phyloP scores from a whole-genome alignment of 2,888 invertebrate genomes.

The Strigamia transsilvanica region DNA sequence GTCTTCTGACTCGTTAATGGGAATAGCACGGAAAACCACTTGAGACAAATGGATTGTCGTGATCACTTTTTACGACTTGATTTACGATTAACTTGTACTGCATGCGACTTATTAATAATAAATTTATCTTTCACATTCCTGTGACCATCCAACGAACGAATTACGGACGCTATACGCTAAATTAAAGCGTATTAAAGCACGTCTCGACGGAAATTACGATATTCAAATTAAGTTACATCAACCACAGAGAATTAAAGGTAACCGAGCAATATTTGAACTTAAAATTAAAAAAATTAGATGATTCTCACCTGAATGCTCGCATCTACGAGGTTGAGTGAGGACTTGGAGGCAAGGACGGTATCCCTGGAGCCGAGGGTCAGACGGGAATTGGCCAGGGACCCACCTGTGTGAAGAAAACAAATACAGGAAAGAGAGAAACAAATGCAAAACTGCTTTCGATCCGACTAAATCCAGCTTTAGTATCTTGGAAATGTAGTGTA shows the following conservation, averaged over 20 bases:
- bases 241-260: background rate
- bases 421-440: slow-evolving; percentile 19
- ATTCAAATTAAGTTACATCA: background rate
- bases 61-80: slow-evolving; percentile 43
- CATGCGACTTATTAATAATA: slow-evolving; percentile 26
- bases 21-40: slow-evolving; percentile 23
- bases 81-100: slow-evolving; percentile 42
- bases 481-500: background rate
- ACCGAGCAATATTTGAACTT: background rate
- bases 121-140: background rate
- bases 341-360: slow-evolving; percentile 54
- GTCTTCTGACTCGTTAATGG: slow-evolving; percentile 3
- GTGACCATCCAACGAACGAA: background rate
- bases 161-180: background rate
- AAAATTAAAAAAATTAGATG: background rate
- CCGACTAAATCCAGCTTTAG: background rate
- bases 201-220: background rate
- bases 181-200: background rate
- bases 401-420: slow-evolving; percentile 51
- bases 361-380: slow-evolving; percentile 54
- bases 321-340: slow-evolving; percentile 55
- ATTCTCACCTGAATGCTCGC: slow-evolving; percentile 55
- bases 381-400: slow-evolving; percentile 55
- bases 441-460: background rate
- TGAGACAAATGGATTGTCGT: slow-evolving; percentile 41